These are phyloP conservation scores for Beroe ovata DNA, from an alignment of 37 sponge, comb jelly and placozoan genomes.

Conservation along the genomic window DNA sequence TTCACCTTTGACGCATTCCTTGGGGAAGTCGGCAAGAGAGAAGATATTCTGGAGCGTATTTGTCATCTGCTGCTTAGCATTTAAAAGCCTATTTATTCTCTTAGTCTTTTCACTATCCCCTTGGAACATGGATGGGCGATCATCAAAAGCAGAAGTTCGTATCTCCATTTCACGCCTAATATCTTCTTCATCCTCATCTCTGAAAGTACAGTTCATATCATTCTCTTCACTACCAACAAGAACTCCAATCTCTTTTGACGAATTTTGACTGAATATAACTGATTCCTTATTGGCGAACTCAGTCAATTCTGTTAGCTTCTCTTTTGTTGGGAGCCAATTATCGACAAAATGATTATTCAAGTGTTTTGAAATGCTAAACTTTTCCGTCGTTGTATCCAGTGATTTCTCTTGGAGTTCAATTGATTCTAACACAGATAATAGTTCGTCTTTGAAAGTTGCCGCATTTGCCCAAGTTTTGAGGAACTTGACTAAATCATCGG, in stretches of 20 bases:
- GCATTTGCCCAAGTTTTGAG: not conserved
- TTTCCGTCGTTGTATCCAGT: not conserved
- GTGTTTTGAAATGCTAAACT: not conserved
- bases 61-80: not conserved
- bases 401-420: not conserved
- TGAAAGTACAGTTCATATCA: not conserved
- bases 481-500: not conserved
- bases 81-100: not conserved
- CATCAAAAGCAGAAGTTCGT: constrained; percentile 24
- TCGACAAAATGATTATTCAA: not conserved
- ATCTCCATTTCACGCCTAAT: not conserved
- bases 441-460: not conserved
- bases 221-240: not conserved
- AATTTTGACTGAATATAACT: not conserved
- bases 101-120: not conserved
- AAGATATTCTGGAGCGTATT: not conserved
- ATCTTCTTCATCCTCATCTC: not conserved
- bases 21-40: not conserved
- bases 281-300: not conserved
- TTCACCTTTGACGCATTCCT: not conserved
- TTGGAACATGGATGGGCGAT: not conserved
- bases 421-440: not conserved
- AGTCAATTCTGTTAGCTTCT: not conserved
- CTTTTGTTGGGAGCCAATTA: constrained; percentile 31
- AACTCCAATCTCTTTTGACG: not conserved